Conservation (phyloP, 2,888 invertebrate species). For the Noctuana brunneofusca region DNA sequence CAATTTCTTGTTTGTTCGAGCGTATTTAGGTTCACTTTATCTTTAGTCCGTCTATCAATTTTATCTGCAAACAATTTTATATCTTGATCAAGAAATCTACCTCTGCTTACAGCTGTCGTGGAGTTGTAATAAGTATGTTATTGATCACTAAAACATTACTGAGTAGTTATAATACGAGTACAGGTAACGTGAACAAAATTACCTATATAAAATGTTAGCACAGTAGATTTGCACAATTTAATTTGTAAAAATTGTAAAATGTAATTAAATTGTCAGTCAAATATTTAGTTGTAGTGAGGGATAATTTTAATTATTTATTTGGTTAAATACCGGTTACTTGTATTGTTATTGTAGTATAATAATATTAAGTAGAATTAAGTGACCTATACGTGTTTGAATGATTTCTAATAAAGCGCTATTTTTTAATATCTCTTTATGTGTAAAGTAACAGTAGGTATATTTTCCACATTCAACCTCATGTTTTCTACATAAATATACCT, state of each 20-base stretch:
- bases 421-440: background rate
- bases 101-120: background rate
- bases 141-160: conserved; percentile 3
- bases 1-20: conserved; percentile 46
- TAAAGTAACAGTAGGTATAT: no score
- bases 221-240: background rate
- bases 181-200: conserved; percentile 4
- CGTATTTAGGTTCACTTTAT: conserved; percentile 44
- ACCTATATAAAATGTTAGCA: background rate
- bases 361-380: conserved; percentile 65
- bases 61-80: conserved; percentile 18
- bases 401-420: conserved; percentile 43
- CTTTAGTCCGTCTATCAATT: conserved; percentile 25
- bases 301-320: conserved; percentile 4
- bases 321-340: conserved; percentile 36
- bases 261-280: no score
- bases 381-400: conserved; percentile 58
- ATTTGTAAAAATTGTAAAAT: background rate
- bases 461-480: no score
- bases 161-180: conserved; percentile 15
- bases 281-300: background rate
- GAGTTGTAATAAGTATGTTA: conserved; percentile 1
- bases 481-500: no score
- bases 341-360: conserved; percentile 71
- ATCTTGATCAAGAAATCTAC: conserved; percentile 18